A percentile compares a stretch with the other conserved stretches of the same genome.
Evolutionary conservation across 2,797 vertebrate species (phyloP).

Genomic region (Danio kyathit): DNA sequence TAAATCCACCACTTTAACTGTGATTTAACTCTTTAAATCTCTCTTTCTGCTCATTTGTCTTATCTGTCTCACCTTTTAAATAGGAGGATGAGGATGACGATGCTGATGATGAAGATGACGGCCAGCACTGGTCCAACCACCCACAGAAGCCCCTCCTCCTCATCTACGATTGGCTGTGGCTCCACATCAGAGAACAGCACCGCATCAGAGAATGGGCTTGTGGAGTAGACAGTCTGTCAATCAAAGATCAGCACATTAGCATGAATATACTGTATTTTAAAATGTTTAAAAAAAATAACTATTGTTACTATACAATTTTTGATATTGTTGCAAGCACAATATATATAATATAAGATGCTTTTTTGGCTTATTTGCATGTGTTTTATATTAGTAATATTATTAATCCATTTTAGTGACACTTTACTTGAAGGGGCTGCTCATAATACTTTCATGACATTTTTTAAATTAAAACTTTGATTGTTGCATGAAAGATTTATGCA

Average conservation of each 20-base stretch:
- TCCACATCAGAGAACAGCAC: conserved; percentile 95
- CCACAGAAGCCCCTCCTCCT: conserved; percentile 98
- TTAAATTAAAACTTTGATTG: no score
- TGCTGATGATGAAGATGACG: conserved; percentile 99
- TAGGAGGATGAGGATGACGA: conserved; percentile 98
- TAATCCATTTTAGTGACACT: no score
- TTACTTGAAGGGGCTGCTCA: no score
- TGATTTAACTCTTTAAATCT: background rate
- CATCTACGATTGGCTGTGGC: conserved; percentile 95
- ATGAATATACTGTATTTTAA: background rate
- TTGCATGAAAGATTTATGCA: no score
- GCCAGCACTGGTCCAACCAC: conserved; percentile 97
- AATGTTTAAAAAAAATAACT: background rate
- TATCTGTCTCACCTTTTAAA: conserved; percentile 91
- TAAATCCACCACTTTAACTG: background rate
- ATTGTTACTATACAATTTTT: no score
- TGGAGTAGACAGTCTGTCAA: conserved; percentile 92
- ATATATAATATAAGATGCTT: no score
- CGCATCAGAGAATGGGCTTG: conserved; percentile 96
- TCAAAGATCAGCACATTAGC: background rate
- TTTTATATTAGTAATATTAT: no score
- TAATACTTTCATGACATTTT: no score
- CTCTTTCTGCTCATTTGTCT: background rate
- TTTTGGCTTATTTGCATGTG: no score
- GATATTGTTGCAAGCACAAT: no score